Evolutionary conservation across 2,113 vertebrate species (phyloP).

Genomic region (Nanger granti): DNA sequence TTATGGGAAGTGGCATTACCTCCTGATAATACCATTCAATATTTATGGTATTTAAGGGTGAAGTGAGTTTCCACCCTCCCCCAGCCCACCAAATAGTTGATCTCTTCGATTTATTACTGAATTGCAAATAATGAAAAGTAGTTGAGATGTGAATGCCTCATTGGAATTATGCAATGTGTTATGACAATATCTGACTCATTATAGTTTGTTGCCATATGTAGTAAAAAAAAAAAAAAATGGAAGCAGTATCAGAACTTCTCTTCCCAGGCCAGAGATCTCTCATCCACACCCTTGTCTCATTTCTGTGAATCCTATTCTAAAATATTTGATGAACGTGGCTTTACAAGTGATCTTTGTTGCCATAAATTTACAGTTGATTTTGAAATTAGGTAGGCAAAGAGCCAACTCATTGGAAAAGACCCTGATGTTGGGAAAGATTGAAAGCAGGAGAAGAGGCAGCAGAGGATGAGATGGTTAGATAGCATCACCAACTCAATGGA

Average conservation of each 20-base stretch:
- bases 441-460: background rate
- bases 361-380: background rate
- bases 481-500: background rate
- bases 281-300: background rate
- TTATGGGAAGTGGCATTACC: conserved; percentile 49
- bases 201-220: background rate
- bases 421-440: background rate
- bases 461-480: background rate
- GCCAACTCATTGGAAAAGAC: background rate
- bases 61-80: conserved; percentile 40
- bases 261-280: background rate
- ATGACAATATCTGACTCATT: conserved; percentile 14
- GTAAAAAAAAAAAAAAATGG: conserved; percentile 7
- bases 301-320: background rate
- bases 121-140: conserved; percentile 16
- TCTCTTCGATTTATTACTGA: conserved; percentile 50
- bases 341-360: conserved; percentile 15
- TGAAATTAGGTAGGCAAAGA: background rate
- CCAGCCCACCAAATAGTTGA: background rate
- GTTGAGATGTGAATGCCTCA: conserved; percentile 33
- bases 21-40: conserved; percentile 67
- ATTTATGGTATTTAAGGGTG: conserved; percentile 49
- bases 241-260: background rate
- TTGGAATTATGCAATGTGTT: background rate
- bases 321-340: background rate